Evolutionary conservation across 2,888 invertebrate species (phyloP), one percentile per base, ranked within the genome.

Genomic region (Marasmarcha lunaedactyla): DNA sequence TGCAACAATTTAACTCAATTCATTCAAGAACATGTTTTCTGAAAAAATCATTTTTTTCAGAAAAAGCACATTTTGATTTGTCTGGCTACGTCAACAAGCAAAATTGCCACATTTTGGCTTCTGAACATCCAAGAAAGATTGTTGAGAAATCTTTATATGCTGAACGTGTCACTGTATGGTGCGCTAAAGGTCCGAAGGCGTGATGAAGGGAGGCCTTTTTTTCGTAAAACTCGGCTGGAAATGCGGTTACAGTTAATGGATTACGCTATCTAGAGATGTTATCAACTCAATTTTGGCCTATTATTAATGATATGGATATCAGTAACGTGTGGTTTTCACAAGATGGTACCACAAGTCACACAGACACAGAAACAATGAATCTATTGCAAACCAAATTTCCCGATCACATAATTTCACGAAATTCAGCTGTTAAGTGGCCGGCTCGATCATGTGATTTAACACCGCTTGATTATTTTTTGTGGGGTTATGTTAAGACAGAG

Each of bases 111-210:
- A 7, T 20, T 20, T 20, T 20, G 7, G 20, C 20, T 20, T 20
- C 7, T 20, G 89, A 89, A n/a, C 27, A 14, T 3, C 15, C 36
- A 11, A 36, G 36, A 5, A 5, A 20, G 20, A 20, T 20, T 20
- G 20, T 35, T 41, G 37, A 44, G 33, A 44, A 44, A 36, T 40
- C 25, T 34, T 36, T 37, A 30, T 37, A 40, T 34, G 36, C 43
- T 36, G 30, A 38, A 41, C 37, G 39, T 39, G 39, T n/a, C 41
- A 43, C 42, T 39, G 35, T 42, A 6, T 45, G n/a, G n/a, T n/a
- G 42, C 40, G 42, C 40, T 14, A n/a, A n/a, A n/a, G 42, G 20
- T 38, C 34, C 36, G 25, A 36, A 34, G 34, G 33, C 41, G 37
- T 30, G 33, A 44, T 33, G 39, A 42, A 36, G 35, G 43, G 39